Evolutionary conservation across 2,888 invertebrate species (phyloP).

Genomic region (Parasteatoda lunata): DNA sequence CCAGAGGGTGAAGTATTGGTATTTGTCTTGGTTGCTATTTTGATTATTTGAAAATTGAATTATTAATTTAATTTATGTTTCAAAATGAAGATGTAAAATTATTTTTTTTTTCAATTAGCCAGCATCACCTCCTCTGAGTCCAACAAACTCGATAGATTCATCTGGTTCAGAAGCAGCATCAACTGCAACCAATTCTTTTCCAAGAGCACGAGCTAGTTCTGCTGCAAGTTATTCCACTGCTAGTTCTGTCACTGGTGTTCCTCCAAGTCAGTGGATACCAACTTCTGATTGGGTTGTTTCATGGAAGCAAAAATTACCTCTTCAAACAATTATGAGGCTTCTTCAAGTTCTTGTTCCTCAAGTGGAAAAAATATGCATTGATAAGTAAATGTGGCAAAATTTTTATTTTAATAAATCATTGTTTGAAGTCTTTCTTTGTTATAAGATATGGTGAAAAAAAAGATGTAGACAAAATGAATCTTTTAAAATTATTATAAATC

Average conservation of each 20-base stretch:
- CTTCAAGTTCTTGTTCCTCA: conserved; percentile 97
- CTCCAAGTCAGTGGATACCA: conserved; percentile 83
- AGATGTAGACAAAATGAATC: no score
- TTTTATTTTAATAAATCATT: conserved; percentile 66
- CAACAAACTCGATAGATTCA: conserved; percentile 57
- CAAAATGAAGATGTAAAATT: background rate
- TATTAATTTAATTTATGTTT: no score
- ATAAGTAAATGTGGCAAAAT: conserved; percentile 82
- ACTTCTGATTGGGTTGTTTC: conserved; percentile 95
- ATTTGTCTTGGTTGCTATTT: no score
- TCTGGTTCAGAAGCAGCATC: conserved; percentile 59
- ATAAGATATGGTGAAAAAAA: no score
- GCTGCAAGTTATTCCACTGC: conserved; percentile 48
- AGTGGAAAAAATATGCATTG: conserved; percentile 99
- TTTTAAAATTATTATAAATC: no score
- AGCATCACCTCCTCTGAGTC: conserved; percentile 51
- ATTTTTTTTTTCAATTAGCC: conserved; percentile 30
- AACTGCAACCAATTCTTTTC: conserved; percentile 34
- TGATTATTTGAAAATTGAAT: no score
- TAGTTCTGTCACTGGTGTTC: conserved; percentile 39
- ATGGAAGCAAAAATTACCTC: conserved; percentile 97
- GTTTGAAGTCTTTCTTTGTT: background rate
- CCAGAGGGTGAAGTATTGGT: no score
- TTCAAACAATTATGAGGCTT: conserved; percentile 99
- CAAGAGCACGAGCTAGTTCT: conserved; percentile 52